Conservation (phyloP, 2,888 invertebrate species). For the Andrena bicolor region DNA sequence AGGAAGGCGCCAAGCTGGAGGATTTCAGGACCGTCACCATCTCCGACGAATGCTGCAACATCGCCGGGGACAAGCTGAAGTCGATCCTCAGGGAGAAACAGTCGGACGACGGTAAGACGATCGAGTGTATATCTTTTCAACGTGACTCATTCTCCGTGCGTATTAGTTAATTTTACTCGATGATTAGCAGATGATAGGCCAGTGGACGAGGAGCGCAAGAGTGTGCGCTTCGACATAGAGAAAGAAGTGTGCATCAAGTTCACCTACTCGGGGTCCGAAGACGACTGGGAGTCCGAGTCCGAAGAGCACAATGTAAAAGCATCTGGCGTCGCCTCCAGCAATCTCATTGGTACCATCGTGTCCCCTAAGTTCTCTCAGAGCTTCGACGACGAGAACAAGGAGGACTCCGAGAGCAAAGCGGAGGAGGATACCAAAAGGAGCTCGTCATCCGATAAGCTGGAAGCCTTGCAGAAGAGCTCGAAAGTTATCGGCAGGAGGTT, state of each 20-base stretch:
- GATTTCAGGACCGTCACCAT: slow-evolving; percentile 71
- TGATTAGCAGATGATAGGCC: slow-evolving; percentile 78
- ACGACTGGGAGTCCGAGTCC: slow-evolving; percentile 79
- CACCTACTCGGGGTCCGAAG: slow-evolving; percentile 78
- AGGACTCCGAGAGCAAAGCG: slow-evolving; percentile 32
- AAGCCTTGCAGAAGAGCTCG: slow-evolving; percentile 42
- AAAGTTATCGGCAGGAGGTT: slow-evolving; percentile 80
- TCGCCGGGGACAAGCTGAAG: slow-evolving; percentile 79
- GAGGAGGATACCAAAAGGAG: slow-evolving; percentile 16
- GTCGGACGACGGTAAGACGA: slow-evolving; percentile 80
- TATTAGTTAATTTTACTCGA: slow-evolving; percentile 6
- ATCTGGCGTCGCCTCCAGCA: slow-evolving; percentile 44
- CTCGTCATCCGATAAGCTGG: slow-evolving; percentile 42
- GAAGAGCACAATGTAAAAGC: slow-evolving; percentile 66
- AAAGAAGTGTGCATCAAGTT: slow-evolving; percentile 85
- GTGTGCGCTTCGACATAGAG: slow-evolving; percentile 89
- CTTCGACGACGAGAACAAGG: slow-evolving; percentile 47
- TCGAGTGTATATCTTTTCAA: slow-evolving; percentile 4
- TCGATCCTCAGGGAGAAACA: slow-evolving; percentile 82
- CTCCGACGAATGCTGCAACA: slow-evolving; percentile 67
- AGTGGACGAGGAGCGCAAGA: slow-evolving; percentile 91
- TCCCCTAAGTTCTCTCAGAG: slow-evolving; percentile 22
- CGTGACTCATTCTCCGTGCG: neutral
- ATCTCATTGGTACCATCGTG: slow-evolving; percentile 22
- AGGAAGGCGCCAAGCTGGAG: slow-evolving; percentile 76